Evolutionary conservation across 2,113 vertebrate genomes (phyloP).

Genomic region (Pedionomus torquatus): DNA sequence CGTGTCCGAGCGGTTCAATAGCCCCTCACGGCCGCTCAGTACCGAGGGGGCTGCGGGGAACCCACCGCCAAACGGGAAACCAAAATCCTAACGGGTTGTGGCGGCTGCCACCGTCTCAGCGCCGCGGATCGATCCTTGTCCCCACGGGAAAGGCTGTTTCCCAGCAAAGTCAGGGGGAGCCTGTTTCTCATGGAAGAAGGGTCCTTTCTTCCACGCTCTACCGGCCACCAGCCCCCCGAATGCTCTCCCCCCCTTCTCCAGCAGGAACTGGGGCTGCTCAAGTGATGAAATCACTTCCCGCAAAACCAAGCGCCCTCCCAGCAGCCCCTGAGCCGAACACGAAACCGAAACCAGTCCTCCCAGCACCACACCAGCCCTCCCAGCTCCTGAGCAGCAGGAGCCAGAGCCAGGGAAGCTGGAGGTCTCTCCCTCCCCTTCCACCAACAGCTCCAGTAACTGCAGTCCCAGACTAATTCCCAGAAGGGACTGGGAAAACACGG

Average conservation of each 20-base stretch:
- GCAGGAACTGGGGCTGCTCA: neutral
- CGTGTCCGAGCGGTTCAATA: neutral
- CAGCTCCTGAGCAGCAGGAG: no score
- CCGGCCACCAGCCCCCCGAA: neutral
- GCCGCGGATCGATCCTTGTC: fast-evolving
- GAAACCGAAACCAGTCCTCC: neutral
- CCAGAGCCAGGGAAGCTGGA: fast-evolving
- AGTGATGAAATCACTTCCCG: fast-evolving
- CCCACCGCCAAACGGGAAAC: fast-evolving
- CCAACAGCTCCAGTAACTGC: neutral
- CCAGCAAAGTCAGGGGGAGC: fast-evolving
- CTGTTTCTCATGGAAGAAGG: fast-evolving
- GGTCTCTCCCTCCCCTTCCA: neutral
- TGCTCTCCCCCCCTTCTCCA: no score
- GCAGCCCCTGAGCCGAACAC: neutral
- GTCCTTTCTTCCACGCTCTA: fast-evolving
- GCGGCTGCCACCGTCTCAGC: neutral
- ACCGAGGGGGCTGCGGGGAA: fast-evolving
- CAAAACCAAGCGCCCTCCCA: neutral
- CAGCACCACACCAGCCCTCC: no score
- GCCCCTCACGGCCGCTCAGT: neutral
- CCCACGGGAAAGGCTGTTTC: neutral
- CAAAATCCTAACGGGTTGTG: neutral
- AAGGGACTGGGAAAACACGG: neutral
- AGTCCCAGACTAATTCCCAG: neutral